Evolutionary conservation across 2,113 vertebrate species (phyloP).

Genomic region (Pygoscelis adeliae): DNA sequence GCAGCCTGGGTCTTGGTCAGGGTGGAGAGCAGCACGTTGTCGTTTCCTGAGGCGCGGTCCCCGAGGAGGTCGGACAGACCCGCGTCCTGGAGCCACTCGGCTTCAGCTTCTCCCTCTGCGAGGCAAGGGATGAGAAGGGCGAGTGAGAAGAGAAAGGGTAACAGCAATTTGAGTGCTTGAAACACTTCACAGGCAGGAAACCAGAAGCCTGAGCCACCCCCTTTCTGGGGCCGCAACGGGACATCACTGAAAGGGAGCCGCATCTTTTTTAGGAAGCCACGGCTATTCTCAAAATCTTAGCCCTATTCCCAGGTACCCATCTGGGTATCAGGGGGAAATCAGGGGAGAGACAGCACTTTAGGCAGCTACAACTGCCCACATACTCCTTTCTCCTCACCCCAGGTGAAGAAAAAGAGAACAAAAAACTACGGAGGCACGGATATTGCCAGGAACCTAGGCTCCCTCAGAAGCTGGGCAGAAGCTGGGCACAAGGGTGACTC

Average conservation of each 20-base stretch:
- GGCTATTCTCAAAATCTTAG: fast-evolving
- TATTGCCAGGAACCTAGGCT: neutral
- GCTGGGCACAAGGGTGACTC: neutral
- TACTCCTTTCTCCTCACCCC: neutral
- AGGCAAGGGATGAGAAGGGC: neutral
- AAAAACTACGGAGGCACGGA: fast-evolving
- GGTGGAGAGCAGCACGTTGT: conserved; percentile 86
- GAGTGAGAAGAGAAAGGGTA: neutral
- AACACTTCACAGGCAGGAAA: neutral
- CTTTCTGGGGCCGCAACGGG: neutral
- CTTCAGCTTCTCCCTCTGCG: conserved; percentile 86
- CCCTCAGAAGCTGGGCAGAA: neutral
- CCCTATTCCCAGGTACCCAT: neutral
- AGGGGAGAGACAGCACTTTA: fast-evolving
- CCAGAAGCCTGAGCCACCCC: fast-evolving
- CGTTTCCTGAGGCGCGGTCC: conserved; percentile 70
- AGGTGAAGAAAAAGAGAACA: neutral
- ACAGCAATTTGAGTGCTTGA: fast-evolving
- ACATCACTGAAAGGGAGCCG: neutral
- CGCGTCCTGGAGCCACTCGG: conserved; percentile 86
- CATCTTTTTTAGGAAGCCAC: neutral
- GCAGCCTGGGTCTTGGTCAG: conserved; percentile 86
- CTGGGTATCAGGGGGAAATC: neutral
- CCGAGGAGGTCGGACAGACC: conserved; percentile 84
- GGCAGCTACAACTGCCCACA: no score